Conservation (phyloP, 2,113 vertebrate species). For the Nothocercus julius region DNA sequence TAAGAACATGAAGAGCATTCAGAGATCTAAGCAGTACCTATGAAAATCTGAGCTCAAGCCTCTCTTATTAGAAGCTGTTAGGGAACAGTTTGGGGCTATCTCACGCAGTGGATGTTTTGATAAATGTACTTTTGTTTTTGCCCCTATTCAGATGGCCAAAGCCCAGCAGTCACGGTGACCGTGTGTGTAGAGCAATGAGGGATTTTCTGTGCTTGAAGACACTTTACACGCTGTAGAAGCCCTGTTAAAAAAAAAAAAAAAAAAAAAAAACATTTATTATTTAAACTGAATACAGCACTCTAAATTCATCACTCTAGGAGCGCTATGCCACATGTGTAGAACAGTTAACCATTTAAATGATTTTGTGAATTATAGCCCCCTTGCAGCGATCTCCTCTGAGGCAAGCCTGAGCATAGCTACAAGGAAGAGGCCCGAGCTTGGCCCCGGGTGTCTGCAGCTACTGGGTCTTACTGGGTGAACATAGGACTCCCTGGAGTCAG, state of each 20-base stretch:
- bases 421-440: neutral
- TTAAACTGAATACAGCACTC: conserved; percentile 53
- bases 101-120: conserved; percentile 60
- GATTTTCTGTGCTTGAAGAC: conserved; percentile 33
- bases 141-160: conserved; percentile 12
- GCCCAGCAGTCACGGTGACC: neutral
- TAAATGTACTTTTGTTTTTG: neutral
- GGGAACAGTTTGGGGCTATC: conserved; percentile 62
- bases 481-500: neutral
- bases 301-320: conserved; percentile 48
- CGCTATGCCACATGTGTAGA: conserved; percentile 49
- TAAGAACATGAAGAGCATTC: conserved; percentile 80
- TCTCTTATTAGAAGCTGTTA: conserved; percentile 61
- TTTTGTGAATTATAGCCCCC: conserved; percentile 14
- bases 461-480: neutral
- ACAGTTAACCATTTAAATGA: conserved; percentile 57
- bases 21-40: conserved; percentile 75
- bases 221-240: conserved; percentile 18
- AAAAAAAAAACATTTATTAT: conserved; percentile 51
- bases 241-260: neutral
- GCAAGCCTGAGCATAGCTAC: neutral
- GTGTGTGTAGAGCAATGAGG: neutral
- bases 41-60: conserved; percentile 70
- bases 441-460: neutral
- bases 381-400: conserved; percentile 17